Conservation (phyloP, 1,140 invertebrate genomes). For the Drosophila bocki region DNA sequence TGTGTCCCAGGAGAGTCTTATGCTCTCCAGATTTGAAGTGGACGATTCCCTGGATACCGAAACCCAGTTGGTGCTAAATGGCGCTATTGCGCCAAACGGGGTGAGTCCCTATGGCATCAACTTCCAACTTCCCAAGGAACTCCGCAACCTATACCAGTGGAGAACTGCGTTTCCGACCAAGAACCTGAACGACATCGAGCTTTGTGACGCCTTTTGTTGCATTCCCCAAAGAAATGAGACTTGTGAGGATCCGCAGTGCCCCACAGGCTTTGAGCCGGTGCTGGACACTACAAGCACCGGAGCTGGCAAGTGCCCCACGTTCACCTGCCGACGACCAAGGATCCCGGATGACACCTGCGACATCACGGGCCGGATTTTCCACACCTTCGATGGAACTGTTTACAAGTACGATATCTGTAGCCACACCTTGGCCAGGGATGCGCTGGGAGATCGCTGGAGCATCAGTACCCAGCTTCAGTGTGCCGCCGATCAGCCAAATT, state of each 20-base stretch:
- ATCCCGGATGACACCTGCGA: conserved; percentile 11
- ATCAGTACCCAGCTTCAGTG: conserved; percentile 18
- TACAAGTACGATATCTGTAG: conserved; percentile 13
- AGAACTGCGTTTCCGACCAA: background rate
- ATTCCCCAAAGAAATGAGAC: conserved; percentile 8
- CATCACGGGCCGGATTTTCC: conserved; percentile 5
- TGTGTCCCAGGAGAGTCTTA: background rate
- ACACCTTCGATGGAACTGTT: conserved; percentile 10
- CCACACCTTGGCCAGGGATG: conserved; percentile 11
- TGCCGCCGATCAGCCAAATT: conserved; percentile 7
- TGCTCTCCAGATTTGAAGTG: background rate
- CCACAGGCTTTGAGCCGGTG: background rate
- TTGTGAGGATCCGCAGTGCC: conserved; percentile 10
- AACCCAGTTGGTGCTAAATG: conserved; percentile 9
- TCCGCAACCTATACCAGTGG: background rate
- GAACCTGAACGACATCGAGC: background rate
- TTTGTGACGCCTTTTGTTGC: conserved; percentile 5
- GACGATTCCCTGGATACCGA: background rate
- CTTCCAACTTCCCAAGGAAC: background rate
- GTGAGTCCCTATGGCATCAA: background rate
- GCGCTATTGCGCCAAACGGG: background rate
- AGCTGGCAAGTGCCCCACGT: conserved; percentile 5
- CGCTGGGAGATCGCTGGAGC: background rate
- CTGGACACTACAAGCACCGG: background rate
- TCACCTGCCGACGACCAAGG: background rate